These are phyloP conservation scores for Uria lomvia DNA, from an alignment of 2,113 vertebrate species.

Conservation along the genomic window DNA sequence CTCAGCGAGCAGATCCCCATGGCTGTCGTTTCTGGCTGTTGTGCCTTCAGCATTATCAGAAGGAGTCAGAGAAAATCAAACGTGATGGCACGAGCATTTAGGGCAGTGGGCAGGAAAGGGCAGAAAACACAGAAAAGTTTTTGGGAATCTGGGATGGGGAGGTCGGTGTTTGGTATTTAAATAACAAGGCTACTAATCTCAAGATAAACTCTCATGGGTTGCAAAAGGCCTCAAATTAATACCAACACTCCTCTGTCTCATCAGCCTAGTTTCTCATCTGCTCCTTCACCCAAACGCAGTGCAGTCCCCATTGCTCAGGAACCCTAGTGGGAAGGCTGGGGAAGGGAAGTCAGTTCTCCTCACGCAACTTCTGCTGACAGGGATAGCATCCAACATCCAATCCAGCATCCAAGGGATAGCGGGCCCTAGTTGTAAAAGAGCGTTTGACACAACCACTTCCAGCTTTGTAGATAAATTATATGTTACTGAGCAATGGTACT, in stretches of 20 bases:
- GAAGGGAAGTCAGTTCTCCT: not conserved
- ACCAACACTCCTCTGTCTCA: not conserved
- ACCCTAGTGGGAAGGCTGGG: not conserved
- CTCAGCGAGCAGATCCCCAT: not conserved
- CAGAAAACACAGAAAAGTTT: not conserved
- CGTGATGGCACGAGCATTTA: not conserved
- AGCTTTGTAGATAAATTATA: not conserved
- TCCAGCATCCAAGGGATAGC: too few relatives aligned
- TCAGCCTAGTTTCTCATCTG: not conserved
- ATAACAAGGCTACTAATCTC: not conserved
- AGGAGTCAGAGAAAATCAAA: not conserved
- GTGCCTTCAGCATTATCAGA: not conserved
- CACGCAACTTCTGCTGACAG: not conserved
- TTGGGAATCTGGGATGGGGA: not conserved
- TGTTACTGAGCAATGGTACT: not conserved
- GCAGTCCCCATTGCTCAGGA: not conserved
- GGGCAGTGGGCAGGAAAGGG: not conserved
- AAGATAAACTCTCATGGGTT: not conserved
- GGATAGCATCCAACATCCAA: not conserved
- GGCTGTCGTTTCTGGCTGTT: not conserved
- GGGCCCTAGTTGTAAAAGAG: not conserved
- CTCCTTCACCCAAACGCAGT: not conserved
- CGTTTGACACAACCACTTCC: not conserved
- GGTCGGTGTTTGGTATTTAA: not conserved
- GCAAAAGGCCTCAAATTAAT: not conserved